Conservation (phyloP, 92 coral and sea anemone species). For the Palythoa grandiflora region DNA sequence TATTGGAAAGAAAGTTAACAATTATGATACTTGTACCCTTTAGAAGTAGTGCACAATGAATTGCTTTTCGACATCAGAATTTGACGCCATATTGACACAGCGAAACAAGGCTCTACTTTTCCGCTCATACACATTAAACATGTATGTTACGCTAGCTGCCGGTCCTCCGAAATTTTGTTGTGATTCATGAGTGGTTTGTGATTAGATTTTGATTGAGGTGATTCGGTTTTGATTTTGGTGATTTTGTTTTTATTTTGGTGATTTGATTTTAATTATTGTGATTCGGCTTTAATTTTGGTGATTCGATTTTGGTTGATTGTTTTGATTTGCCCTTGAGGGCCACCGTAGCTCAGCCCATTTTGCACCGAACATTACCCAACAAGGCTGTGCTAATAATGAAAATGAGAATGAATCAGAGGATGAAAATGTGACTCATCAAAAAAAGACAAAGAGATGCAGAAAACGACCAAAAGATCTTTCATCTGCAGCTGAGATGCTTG, state of each 20-base stretch:
- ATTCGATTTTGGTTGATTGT: too few relatives aligned
- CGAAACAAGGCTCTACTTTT: neutral
- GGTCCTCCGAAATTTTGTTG: neutral
- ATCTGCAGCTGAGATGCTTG: constrained; percentile 30
- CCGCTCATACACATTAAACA: neutral
- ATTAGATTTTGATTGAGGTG: too few relatives aligned
- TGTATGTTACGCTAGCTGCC: neutral
- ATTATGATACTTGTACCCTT: too few relatives aligned
- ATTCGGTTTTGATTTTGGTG: too few relatives aligned
- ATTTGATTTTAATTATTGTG: too few relatives aligned
- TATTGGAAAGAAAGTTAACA: too few relatives aligned
- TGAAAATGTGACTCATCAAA: constrained; percentile 24
- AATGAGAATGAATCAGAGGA: constrained; percentile 27
- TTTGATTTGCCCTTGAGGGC: too few relatives aligned
- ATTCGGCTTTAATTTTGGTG: too few relatives aligned
- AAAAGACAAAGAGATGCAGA: constrained; percentile 26
- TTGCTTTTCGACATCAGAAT: neutral
- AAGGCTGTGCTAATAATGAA: constrained; percentile 16
- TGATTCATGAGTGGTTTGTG: too few relatives aligned
- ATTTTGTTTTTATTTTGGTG: too few relatives aligned
- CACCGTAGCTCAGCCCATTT: constrained; percentile 31
- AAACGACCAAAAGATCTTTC: constrained; percentile 19
- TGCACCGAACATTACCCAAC: neutral
- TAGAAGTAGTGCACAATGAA: neutral
- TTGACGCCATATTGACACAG: neutral